phyloP scores from a whole-genome alignment of 1,140 invertebrate species.

The Drosophila kepulauana region DNA sequence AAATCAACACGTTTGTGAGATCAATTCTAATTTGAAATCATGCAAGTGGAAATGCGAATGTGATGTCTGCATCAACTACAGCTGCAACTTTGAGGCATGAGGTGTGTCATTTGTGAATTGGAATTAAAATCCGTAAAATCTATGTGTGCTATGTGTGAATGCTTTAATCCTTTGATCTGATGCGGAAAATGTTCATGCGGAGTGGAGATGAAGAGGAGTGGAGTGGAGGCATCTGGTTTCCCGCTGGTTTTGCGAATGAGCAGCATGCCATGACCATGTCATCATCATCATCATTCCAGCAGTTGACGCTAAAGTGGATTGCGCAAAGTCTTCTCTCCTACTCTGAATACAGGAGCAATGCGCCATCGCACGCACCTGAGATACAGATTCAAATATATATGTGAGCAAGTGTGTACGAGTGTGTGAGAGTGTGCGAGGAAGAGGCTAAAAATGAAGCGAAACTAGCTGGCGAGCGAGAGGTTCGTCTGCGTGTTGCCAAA shows the following conservation, averaged over 20 bases:
- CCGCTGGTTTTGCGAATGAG: conserved; percentile 33
- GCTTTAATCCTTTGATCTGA: conserved; percentile 74
- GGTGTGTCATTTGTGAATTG: conserved; percentile 18
- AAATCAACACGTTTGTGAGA: conserved; percentile 19
- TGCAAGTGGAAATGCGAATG: conserved; percentile 68
- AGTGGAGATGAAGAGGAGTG: not conserved
- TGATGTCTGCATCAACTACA: conserved; percentile 53
- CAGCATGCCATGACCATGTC: conserved; percentile 69
- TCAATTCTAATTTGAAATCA: conserved; percentile 65
- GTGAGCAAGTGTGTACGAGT: conserved; percentile 6
- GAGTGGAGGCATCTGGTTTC: not conserved
- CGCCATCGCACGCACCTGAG: conserved; percentile 25
- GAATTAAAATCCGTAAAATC: conserved; percentile 22
- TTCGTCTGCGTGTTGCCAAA: conserved; percentile 61
- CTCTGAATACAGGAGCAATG: conserved; percentile 54
- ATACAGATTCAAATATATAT: conserved; percentile 40
- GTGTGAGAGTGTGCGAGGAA: not conserved
- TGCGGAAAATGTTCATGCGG: conserved; percentile 67
- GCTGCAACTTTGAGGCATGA: not conserved
- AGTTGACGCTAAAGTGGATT: conserved; percentile 76
- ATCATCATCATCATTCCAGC: conserved; percentile 74
- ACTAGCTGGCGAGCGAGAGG: conserved; percentile 8
- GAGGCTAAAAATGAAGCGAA: conserved; percentile 21
- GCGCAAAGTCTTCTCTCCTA: conserved; percentile 34
- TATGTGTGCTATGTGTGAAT: conserved; percentile 11